A percentile compares a stretch with the other conserved stretches of the same genome.
These are phyloP conservation scores for Lacerta viridis DNA, from an alignment of 2,797 vertebrate genomes.

Conservation along the genomic window DNA sequence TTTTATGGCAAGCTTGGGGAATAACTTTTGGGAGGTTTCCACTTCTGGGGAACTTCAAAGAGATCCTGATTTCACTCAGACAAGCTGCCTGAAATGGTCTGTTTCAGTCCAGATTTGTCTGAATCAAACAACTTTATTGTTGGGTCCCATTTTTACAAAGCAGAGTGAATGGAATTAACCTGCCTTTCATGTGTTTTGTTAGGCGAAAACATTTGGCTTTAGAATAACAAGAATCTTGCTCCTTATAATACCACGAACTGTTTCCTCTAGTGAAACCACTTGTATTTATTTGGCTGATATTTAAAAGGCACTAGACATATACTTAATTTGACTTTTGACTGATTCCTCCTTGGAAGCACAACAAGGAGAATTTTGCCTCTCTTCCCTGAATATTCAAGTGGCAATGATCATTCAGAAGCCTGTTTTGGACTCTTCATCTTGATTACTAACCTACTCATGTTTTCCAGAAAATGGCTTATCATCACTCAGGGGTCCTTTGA, in stretches of 20 bases:
- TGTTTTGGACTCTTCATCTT: slow-evolving; percentile 20
- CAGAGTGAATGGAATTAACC: neutral
- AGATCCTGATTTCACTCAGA: too few relatives aligned
- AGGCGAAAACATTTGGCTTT: neutral
- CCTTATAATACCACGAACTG: neutral
- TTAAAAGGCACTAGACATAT: slow-evolving; percentile 16
- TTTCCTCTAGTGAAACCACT: slow-evolving; percentile 1
- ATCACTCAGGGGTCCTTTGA: slow-evolving; percentile 17
- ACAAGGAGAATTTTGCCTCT: neutral
- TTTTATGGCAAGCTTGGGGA: too few relatives aligned
- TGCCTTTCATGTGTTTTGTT: neutral
- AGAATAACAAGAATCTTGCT: neutral
- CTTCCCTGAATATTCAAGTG: neutral
- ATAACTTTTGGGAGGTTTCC: too few relatives aligned
- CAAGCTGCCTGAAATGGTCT: too few relatives aligned
- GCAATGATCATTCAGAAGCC: too few relatives aligned
- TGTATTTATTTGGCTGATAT: neutral
- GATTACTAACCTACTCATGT: neutral
- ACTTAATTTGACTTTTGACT: neutral
- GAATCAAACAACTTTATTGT: neutral
- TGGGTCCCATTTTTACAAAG: neutral
- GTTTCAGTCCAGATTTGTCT: too few relatives aligned
- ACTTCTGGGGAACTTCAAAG: too few relatives aligned
- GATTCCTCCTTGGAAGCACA: neutral
- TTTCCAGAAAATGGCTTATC: slow-evolving; percentile 13